A percentile compares a stretch with the other conserved stretches of the same genome.
Conservation (phyloP, 2,888 invertebrate species). For the Amiota communis region DNA sequence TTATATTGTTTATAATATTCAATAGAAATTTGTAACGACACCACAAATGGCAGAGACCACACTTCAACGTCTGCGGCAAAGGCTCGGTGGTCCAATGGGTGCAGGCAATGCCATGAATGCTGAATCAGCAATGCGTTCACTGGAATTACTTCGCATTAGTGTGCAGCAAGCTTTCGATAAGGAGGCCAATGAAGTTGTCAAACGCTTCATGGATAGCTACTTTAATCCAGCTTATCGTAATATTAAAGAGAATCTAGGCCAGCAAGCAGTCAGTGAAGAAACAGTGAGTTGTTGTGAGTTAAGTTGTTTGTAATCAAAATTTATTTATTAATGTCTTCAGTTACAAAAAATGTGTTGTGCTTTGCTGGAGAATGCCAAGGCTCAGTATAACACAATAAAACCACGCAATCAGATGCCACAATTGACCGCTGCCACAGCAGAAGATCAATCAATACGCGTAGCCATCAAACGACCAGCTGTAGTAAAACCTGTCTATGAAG, state of each 20-base stretch:
- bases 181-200: conserved; percentile 77
- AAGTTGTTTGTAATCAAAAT: too few species aligned
- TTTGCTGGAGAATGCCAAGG: conserved; percentile 71
- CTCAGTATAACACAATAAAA: conserved; percentile 68
- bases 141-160: conserved; percentile 77
- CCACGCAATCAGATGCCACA: conserved; percentile 43
- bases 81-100: conserved; percentile 61
- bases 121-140: conserved; percentile 73
- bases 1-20: neutral
- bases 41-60: conserved; percentile 71
- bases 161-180: conserved; percentile 78
- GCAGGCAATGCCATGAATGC: conserved; percentile 60
- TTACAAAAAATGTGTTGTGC: conserved; percentile 72
- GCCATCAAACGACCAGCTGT: conserved; percentile 11
- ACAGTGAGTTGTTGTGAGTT: conserved; percentile 69
- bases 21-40: conserved; percentile 69
- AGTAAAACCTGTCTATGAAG: conserved; percentile 42
- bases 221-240: conserved; percentile 79
- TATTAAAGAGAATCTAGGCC: conserved; percentile 77
- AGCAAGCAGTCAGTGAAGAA: conserved; percentile 76
- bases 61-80: conserved; percentile 67
- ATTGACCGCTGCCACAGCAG: conserved; percentile 15
- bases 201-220: conserved; percentile 78
- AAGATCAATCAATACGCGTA: neutral
- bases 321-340: conserved; percentile 39